These are phyloP conservation scores for Euthynnus affinis DNA, from an alignment of 2,797 vertebrate species.

Conservation along the genomic window DNA sequence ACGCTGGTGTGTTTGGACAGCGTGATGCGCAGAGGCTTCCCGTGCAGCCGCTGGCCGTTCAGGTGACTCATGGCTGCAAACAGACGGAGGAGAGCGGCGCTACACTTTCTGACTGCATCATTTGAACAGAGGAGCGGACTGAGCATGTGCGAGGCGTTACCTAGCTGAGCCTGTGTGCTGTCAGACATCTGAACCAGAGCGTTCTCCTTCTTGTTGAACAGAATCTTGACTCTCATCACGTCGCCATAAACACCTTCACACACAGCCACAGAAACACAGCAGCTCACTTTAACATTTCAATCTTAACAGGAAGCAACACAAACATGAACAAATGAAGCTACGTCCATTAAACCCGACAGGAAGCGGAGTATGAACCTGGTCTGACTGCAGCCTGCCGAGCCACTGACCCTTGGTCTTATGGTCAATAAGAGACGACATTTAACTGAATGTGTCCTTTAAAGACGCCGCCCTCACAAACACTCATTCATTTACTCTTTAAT, in stretches of 20 bases:
- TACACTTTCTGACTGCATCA: neutral
- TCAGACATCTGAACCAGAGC: slow-evolving; percentile 97
- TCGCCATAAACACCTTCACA: slow-evolving; percentile 96
- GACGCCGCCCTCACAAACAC: neutral
- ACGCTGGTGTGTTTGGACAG: slow-evolving; percentile 95
- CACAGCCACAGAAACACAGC: slow-evolving; percentile 26
- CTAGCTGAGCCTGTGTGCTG: slow-evolving; percentile 94
- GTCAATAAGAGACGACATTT: neutral
- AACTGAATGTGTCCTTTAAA: neutral
- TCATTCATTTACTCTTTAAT: too few relatives aligned
- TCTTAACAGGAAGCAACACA: neutral
- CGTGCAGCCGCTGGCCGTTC: slow-evolving; percentile 93
- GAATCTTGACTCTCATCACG: slow-evolving; percentile 96
- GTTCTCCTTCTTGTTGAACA: slow-evolving; percentile 98
- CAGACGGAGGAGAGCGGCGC: neutral
- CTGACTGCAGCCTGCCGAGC: slow-evolving; percentile 42
- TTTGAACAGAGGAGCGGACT: neutral
- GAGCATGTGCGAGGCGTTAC: slow-evolving; percentile 79
- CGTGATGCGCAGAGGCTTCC: slow-evolving; percentile 92
- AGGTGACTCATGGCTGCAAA: slow-evolving; percentile 92
- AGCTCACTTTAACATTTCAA: neutral
- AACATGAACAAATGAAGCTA: neutral
- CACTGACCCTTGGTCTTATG: slow-evolving; percentile 53
- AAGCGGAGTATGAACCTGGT: slow-evolving; percentile 31
- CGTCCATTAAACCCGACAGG: slow-evolving; percentile 22